These are phyloP conservation scores for Panagrolaimus sp. DNA, from an alignment of 1,140 invertebrate species.

Conservation along the genomic window DNA sequence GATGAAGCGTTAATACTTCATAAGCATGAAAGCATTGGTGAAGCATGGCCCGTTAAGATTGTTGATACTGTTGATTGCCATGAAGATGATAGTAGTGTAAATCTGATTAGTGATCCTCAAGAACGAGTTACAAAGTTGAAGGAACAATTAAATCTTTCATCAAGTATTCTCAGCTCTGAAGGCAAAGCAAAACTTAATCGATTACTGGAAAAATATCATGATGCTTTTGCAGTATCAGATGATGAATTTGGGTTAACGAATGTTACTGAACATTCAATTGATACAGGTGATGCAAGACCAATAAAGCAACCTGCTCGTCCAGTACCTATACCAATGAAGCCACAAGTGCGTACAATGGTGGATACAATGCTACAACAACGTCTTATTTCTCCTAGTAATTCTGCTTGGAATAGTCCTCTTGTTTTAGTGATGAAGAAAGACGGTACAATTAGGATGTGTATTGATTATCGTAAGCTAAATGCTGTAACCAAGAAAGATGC, in stretches of 20 bases:
- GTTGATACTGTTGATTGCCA: not conserved
- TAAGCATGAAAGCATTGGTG: not conserved
- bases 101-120: not conserved
- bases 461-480: conserved; percentile 62
- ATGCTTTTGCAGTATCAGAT: conserved; percentile 62
- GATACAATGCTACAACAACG: conserved; percentile 20
- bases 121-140: not conserved
- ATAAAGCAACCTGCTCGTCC: conserved; percentile 25
- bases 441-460: conserved; percentile 58
- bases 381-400: conserved; percentile 57
- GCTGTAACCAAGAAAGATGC: conserved; percentile 58
- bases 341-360: conserved; percentile 28
- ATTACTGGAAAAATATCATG: conserved; percentile 7
- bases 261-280: conserved; percentile 46
- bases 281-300: conserved; percentile 41
- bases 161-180: not conserved
- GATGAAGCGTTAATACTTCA: not conserved
- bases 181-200: not conserved
- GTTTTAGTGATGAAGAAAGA: conserved; percentile 63
- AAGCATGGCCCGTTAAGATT: not conserved
- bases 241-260: conserved; percentile 60
- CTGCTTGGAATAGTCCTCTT: conserved; percentile 61
- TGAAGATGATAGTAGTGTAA: not conserved
- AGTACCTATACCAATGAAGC: conserved; percentile 19
- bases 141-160: not conserved